A percentile compares a stretch with the other conserved stretches of the same genome.
These are phyloP conservation scores for Sericinus montela DNA, from an alignment of 2,888 invertebrate species.

Conservation along the genomic window DNA sequence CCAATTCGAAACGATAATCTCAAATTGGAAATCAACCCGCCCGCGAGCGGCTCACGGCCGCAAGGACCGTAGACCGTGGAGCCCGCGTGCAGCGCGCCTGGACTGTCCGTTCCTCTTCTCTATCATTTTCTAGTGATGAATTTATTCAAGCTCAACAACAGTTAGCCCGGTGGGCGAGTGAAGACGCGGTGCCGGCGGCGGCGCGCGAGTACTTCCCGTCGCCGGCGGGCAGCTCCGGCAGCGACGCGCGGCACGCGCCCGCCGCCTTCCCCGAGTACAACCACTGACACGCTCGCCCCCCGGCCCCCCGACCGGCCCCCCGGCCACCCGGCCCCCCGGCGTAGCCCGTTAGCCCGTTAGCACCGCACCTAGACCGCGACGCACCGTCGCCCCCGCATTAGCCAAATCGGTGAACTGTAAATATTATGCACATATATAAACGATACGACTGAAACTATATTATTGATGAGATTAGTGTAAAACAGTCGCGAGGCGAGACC, in stretches of 20 bases:
- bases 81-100: slow-evolving; percentile 43
- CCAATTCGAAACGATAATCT: neutral
- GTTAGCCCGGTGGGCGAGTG: slow-evolving; percentile 97
- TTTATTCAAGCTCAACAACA: slow-evolving; percentile 98
- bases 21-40: neutral
- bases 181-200: slow-evolving; percentile 84
- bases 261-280: slow-evolving; percentile 56
- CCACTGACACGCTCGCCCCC: slow-evolving; percentile 57
- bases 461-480: slow-evolving; percentile 55
- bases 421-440: slow-evolving; percentile 67
- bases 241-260: slow-evolving; percentile 53
- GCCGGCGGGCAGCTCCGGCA: slow-evolving; percentile 58
- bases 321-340: slow-evolving; percentile 33
- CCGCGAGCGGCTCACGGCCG: neutral
- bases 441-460: slow-evolving; percentile 70
- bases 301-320: slow-evolving; percentile 28
- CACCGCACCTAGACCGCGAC: slow-evolving; percentile 47
- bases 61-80: slow-evolving; percentile 23
- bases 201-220: slow-evolving; percentile 35
- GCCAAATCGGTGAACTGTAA: slow-evolving; percentile 52
- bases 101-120: slow-evolving; percentile 86
- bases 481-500: slow-evolving; percentile 41
- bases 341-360: too few species aligned
- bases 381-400: slow-evolving; percentile 26
- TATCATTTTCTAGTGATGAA: slow-evolving; percentile 97